Evolutionary conservation across 2,113 vertebrate species (phyloP), one percentile per base, ranked within the genome.

Genomic region (Nicator chloris): DNA sequence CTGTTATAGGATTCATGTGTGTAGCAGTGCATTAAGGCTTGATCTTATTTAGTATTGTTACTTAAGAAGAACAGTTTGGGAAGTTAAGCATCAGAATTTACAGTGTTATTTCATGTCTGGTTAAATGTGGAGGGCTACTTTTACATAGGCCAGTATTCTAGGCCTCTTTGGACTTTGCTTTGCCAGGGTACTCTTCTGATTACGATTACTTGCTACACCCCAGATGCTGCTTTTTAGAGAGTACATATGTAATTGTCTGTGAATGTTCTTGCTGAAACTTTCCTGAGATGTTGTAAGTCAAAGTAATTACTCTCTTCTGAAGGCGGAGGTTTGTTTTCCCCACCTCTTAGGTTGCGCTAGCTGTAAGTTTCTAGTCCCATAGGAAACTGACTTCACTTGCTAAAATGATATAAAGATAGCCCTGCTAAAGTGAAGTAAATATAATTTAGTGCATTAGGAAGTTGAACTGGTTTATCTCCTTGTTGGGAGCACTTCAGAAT

Each of bases 251-350:
- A 76, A 54, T 50, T 71, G 53, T 37, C 70, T 72, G 21, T 77
- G 66, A 91, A 88, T 63, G 44, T 80, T 77, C 54, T 63, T 90
- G 53, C 49, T 70, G 59, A 87, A 94, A 69, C 63, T 85, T 90
- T 42, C 17, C 37, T 57, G 73, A 76, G 70, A 61, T 85, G 82
- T 50, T 92, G 15, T 51, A 85, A 72, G 33, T 61, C 66, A 31
- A n/a, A 94, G 28, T 56, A 88, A 53, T 82, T 72, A 45, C 28
- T 69, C 30, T 39, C 37, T 77, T 76, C 57, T 93, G 82, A 80
- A 85, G 31, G 42, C 2, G 3, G 49, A 51, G 57, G 45, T 65
- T 85, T 88, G 33, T 81, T 86, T 73, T 86, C 24, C 40, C 42
- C 1, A 2, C 20, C 47, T 76, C 40, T 53, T 92, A 27, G 1